A percentile compares a stretch with the other conserved stretches of the same genome.
phyloP scores from a whole-genome alignment of 2,888 invertebrate species.

The Uloborus plumipes region DNA sequence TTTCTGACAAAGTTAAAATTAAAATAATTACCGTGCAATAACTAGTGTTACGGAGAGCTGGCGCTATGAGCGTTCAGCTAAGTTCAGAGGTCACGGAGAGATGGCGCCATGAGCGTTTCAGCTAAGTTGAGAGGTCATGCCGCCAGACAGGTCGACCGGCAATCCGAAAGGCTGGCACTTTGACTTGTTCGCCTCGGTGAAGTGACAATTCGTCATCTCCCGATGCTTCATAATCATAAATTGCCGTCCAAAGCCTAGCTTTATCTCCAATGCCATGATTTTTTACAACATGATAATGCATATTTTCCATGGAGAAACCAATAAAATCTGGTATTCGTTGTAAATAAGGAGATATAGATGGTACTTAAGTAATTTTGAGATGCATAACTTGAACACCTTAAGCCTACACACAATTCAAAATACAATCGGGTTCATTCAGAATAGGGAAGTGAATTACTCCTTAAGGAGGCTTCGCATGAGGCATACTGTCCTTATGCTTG shows the following conservation, averaged over 20 bases:
- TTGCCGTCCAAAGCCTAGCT: slow-evolving; percentile 79
- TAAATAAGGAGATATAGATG: slow-evolving; percentile 27
- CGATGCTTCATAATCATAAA: slow-evolving; percentile 93
- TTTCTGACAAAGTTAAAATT: too few species aligned
- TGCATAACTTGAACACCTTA: slow-evolving; percentile 42
- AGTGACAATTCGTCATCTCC: slow-evolving; percentile 94
- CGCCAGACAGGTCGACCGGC: too few species aligned
- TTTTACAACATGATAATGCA: slow-evolving; percentile 50
- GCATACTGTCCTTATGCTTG: slow-evolving; percentile 71
- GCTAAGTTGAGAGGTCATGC: too few species aligned
- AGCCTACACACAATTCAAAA: slow-evolving; percentile 41
- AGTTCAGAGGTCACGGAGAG: too few species aligned
- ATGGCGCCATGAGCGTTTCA: too few species aligned
- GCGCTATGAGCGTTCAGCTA: too few species aligned
- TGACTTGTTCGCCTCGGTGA: slow-evolving; percentile 88
- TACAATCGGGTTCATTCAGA: slow-evolving; percentile 26
- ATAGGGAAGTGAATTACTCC: slow-evolving; percentile 71
- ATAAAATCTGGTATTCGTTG: slow-evolving; percentile 52
- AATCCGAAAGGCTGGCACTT: too few species aligned
- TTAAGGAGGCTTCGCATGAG: slow-evolving; percentile 71
- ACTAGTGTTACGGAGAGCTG: too few species aligned
- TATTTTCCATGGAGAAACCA: slow-evolving; percentile 59
- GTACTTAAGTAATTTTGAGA: slow-evolving; percentile 33
- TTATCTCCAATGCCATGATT: slow-evolving; percentile 55
- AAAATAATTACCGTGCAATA: too few species aligned